Evolutionary conservation across 2,113 vertebrate species (phyloP), one percentile per base, ranked within the genome.

Genomic region (Pandion haliaetus): DNA sequence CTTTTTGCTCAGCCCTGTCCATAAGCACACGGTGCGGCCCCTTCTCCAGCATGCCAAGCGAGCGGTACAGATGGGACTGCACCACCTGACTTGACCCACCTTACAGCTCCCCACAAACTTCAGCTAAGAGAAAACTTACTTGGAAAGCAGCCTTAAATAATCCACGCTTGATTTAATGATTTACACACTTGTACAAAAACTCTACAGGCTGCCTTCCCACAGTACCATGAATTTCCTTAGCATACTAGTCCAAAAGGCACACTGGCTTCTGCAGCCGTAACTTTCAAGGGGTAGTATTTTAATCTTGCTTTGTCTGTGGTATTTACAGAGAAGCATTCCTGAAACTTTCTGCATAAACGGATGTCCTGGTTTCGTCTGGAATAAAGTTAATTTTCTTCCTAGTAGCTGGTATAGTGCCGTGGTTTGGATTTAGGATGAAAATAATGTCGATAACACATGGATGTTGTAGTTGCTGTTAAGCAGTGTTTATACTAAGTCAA

Each of bases 21-120:
- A 2, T 61, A 45, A n/a, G 23, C 58, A n/a, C 0, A 0, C 1
- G 1, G 59, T 14, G 63, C 32, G 50, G 45, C 16, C 18, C 45
- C 36, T 79, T 19, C 36, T 49, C 42, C 24, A 54, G 34, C 0
- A 1, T 3, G 4, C 28, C 13, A 14, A 47, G 42, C 1, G 1
- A 80, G 52, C 2, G 1, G 31, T 25, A 44, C 0, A 0, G 59
- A 71, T 11, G 28, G 24, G 47, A 54, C 38, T 29, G 29, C 29
- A 82, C 47, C 62, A 85, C 11, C 34, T 7, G 1, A 4, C 31
- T 57, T 20, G 6, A 72, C 24, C 7, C 58, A 80, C 24, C 24
- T 67, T 32, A 38, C 8, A 18, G 19, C 18, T 59, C 61, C 45
- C 20, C 49, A 25, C 14, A 81, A 86, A 73, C 29, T 66, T 69